phyloP scores from a whole-genome alignment of 2,888 invertebrate species.

The Pomacea canaliculata region DNA sequence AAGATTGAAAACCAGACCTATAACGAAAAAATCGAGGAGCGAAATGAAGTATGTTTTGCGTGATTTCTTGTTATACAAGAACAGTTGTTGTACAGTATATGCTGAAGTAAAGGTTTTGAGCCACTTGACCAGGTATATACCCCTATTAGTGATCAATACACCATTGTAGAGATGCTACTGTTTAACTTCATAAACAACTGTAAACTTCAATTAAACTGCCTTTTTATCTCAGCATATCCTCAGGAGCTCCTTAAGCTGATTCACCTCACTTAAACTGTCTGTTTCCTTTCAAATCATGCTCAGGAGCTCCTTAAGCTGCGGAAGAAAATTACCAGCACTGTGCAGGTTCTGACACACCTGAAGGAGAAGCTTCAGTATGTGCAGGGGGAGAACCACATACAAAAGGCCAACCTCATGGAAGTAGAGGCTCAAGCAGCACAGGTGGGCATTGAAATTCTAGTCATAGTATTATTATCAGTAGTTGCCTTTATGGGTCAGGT shows the following conservation, averaged over 20 bases:
- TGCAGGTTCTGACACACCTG: slow-evolving; percentile 73
- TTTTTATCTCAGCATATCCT: too few relatives aligned
- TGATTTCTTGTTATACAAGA: neutral
- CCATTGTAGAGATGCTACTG: too few relatives aligned
- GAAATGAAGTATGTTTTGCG: slow-evolving; percentile 70
- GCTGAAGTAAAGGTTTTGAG: neutral
- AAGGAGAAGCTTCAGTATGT: slow-evolving; percentile 73
- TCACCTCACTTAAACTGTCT: too few relatives aligned
- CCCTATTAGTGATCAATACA: too few relatives aligned
- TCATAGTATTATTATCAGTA: neutral
- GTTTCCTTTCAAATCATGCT: too few relatives aligned
- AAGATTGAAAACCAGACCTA: slow-evolving; percentile 74
- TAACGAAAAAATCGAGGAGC: slow-evolving; percentile 74
- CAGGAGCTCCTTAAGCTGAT: too few relatives aligned
- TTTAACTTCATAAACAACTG: too few relatives aligned
- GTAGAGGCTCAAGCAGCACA: slow-evolving; percentile 64
- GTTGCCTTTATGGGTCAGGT: neutral
- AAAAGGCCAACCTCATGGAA: slow-evolving; percentile 56
- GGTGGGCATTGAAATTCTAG: slow-evolving; percentile 41
- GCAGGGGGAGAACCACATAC: slow-evolving; percentile 67
- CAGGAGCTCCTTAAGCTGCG: slow-evolving; percentile 72
- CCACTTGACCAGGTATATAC: too few relatives aligned
- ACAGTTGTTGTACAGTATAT: neutral
- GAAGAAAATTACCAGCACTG: slow-evolving; percentile 72
- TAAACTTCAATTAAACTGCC: too few relatives aligned